Base-by-base conservation (phyloP, 2,113 vertebrate genomes). In the Chelonoidis abingdonii region DNA sequence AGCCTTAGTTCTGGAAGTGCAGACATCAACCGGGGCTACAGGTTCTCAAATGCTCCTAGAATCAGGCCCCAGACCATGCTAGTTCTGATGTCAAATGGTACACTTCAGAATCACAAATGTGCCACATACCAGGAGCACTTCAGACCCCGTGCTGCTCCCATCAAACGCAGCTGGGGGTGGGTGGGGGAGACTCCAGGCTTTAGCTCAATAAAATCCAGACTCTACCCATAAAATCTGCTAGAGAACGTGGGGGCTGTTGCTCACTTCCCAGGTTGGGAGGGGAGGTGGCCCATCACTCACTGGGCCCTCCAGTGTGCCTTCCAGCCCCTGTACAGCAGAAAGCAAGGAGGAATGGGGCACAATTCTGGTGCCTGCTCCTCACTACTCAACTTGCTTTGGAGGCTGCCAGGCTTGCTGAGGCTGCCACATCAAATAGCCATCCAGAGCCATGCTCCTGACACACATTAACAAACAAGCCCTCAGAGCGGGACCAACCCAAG, bases 391-490 rank as follows among this genome's bases (percentile, higher is more conserved):
- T 44, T 25, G 75, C 35, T 93, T 87, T 2, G 1, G 3, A 85
- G 75, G 90, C 93, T 96, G 89, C 95, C 91, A 93, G 88, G 88
- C 88, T 89, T 5, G 47, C 82, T 1, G 2, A 56, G 52, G 59
- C 92, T 97, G 94, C 91, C 96, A 97, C 81, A 97, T 95, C 97
- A 94, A 93, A 96, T 94, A 56, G 88, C 50, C 5, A 1, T 94
- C 80, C 83, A 69, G 65, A 72, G 86, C 78, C 14, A 0, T 0
- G 0, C 31, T 95, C 85, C 90, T 96, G 97, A 95, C 93, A 94
- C 75, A 82, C 79, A 0, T 11, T 11, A 82, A 72, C 44, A 22
- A 92, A 82, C 87, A 86, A 90, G 92, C 90, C 88, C 86, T 78
- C 47, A 24, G 9, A 92, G 95, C 65, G 47, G 87, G 80, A 6